These are phyloP conservation scores for Montipora capitata DNA, from an alignment of 92 coral and sea anemone genomes.

Conservation along the genomic window DNA sequence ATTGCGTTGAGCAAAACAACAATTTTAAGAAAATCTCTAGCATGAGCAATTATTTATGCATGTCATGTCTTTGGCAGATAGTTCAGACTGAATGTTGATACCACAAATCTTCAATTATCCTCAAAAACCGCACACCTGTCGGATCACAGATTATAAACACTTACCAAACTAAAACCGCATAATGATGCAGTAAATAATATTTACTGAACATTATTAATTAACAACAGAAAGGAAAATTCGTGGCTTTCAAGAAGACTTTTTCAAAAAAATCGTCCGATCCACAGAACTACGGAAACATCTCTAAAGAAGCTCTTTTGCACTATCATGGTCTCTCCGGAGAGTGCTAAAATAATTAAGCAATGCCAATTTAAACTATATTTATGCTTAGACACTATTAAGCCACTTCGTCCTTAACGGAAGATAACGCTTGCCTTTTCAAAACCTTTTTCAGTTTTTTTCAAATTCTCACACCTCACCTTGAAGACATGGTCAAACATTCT, in stretches of 20 bases:
- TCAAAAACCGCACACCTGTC: slow-evolving; percentile 9
- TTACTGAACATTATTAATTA: not conserved
- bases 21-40: not conserved
- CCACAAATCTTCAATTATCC: not conserved
- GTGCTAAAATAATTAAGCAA: too few relatives aligned
- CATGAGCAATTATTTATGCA: not conserved
- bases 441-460: too few relatives aligned
- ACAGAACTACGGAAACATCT: not conserved
- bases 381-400: too few relatives aligned
- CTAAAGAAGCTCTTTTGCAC: too few relatives aligned
- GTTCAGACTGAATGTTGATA: not conserved
- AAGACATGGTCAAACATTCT: too few relatives aligned
- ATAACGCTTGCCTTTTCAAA: too few relatives aligned
- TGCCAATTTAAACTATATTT: too few relatives aligned
- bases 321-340: too few relatives aligned
- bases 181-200: not conserved
- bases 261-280: not conserved
- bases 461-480: too few relatives aligned
- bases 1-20: not conserved
- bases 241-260: not conserved
- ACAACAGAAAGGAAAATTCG: not conserved
- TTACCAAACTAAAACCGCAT: not conserved
- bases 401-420: too few relatives aligned
- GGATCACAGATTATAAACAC: not conserved
- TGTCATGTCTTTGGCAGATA: slow-evolving; percentile 1